Evolutionary conservation across 2,888 invertebrate genomes (phyloP), one percentile per base, ranked within the genome.

Genomic region (Drosophila parthenogenetica): DNA sequence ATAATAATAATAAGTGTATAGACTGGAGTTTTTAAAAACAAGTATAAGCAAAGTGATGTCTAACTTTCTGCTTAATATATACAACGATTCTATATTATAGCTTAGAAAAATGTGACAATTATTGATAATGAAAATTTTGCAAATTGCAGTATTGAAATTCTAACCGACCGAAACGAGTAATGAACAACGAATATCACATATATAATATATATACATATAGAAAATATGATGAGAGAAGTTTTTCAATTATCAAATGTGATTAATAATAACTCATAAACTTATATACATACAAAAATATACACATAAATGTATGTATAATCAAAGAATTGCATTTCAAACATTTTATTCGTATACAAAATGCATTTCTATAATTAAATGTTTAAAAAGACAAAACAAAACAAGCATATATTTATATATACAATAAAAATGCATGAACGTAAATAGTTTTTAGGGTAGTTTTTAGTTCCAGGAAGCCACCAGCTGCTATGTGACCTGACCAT

Each of bases 51-150:
- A 76, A 81, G 84, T 84, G 83, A 87, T 82, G 76, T 69, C 17
- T 43, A 17, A 42, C 75, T 71, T 81, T 87, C 87, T 73, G 83
- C 85, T 81, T 84, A 67, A 83, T 83, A 87, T 82, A 86, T 87
- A 75, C 85, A 67, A 71, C 65, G 71, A 69, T 73, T 73, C 73
- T 77, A 81, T 81, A 81, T 83, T 87, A 77, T 69, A 77, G 77
- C 77, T 77, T 66, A 77, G 87, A 77, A 68, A 29, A 81, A 70
- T 64, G 64, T 73, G 46, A 37, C 29, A 46, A 67, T 46, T 40
- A 51, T 42, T 42, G 35, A 65, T 61, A 53, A 51, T 48, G 13
- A 13, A 35, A 13, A 35, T 73, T 72, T 51, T 19, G 69, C 50
- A 79, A 72, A 69, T 59, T 76, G 39, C 83, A 82, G 82, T 82